Conservation (phyloP, 1,140 invertebrate genomes). For the Drosophila sulfurigaster region DNA sequence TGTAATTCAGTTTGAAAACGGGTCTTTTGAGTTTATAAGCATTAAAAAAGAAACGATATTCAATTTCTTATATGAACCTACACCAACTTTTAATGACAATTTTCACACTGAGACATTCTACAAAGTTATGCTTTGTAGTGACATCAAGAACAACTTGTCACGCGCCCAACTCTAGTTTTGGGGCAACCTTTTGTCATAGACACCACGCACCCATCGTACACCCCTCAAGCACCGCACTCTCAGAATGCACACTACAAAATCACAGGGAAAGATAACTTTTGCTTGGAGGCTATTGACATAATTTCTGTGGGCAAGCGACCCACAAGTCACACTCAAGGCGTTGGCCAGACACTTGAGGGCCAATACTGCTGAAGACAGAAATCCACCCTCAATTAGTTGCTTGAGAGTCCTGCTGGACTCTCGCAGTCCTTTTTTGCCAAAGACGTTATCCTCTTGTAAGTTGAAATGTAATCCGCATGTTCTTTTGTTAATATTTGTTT, state of each 20-base stretch:
- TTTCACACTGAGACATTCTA: neutral
- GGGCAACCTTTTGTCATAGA: conserved; percentile 55
- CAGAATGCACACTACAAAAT: conserved; percentile 38
- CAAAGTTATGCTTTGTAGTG: neutral
- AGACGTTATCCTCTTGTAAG: conserved; percentile 49
- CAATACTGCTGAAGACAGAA: conserved; percentile 49
- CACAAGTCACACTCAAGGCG: conserved; percentile 80
- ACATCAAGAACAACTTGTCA: neutral
- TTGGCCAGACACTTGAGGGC: conserved; percentile 74
- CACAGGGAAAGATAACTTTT: conserved; percentile 33
- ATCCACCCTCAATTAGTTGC: conserved; percentile 77
- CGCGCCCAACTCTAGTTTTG: conserved; percentile 16
- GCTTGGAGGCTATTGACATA: conserved; percentile 72
- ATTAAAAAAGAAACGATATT: too few species aligned
- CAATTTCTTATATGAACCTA: too few species aligned
- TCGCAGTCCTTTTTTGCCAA: conserved; percentile 13
- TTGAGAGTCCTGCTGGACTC: conserved; percentile 27
- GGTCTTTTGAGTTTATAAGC: too few species aligned
- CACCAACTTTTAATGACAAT: neutral
- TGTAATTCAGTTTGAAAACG: too few species aligned
- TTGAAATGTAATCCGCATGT: conserved; percentile 34
- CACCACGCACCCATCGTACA: conserved; percentile 2
- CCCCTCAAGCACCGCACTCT: conserved; percentile 1
- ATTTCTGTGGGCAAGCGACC: conserved; percentile 58
- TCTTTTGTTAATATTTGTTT: conserved; percentile 56